Percentiles rank a stretch among this genome's conserved stretches.
phyloP scores from a whole-genome alignment of 1,140 invertebrate genomes.

The Bombus sylvicola region DNA sequence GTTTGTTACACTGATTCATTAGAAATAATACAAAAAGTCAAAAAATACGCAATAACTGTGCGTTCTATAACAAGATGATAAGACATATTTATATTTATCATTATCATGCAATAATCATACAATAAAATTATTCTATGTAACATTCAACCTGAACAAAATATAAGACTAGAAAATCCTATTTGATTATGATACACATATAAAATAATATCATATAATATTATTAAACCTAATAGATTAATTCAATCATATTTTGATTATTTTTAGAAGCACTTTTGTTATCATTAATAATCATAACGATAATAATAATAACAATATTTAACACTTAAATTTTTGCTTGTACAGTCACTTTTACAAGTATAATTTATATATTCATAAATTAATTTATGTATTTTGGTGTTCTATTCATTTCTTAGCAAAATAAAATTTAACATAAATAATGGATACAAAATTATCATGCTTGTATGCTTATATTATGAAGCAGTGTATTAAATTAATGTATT shows the following conservation, averaged over 20 bases:
- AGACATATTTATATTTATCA: slow-evolving; percentile 45
- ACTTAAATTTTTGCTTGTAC: slow-evolving; percentile 5
- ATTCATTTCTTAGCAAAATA: not conserved
- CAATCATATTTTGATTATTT: not conserved
- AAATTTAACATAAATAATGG: not conserved
- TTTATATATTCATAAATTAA: slow-evolving; percentile 9
- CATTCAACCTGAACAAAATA: slow-evolving; percentile 50
- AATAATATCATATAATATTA: slow-evolving; percentile 14
- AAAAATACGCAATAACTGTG: slow-evolving; percentile 32
- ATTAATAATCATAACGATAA: not conserved
- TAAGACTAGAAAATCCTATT: slow-evolving; percentile 71
- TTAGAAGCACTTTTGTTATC: not conserved
- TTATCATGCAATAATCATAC: slow-evolving; percentile 51
- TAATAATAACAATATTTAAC: not conserved
- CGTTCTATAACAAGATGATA: slow-evolving; percentile 25
- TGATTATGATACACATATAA: slow-evolving; percentile 29
- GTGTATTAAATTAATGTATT: not conserved
- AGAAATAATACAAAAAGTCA: slow-evolving; percentile 29
- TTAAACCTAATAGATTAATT: not conserved
- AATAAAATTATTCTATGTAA: slow-evolving; percentile 34
- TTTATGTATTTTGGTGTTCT: slow-evolving; percentile 3
- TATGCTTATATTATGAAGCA: not conserved
- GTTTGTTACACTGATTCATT: slow-evolving; percentile 35
- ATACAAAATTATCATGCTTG: not conserved
- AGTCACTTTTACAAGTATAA: not conserved